phyloP scores from a whole-genome alignment of 2,888 invertebrate species.

The Nymphalis c-album region DNA sequence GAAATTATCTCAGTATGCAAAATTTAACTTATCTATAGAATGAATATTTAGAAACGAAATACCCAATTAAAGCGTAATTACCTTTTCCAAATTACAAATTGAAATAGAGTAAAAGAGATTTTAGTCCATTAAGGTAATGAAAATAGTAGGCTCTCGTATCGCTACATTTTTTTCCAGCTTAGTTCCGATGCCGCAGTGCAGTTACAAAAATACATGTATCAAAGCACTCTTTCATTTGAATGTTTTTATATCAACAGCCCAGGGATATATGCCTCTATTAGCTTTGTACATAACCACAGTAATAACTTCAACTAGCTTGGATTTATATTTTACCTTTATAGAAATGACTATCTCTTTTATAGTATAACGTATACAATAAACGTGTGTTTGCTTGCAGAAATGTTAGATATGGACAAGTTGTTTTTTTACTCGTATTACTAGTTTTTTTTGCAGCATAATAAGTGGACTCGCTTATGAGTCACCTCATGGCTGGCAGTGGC shows the following conservation, averaged over 20 bases:
- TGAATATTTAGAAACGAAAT: background rate
- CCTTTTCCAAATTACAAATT: slow-evolving; percentile 21
- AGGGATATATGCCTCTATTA: slow-evolving; percentile 66
- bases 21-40: too few species aligned
- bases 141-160: slow-evolving; percentile 69
- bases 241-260: slow-evolving; percentile 54
- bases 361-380: background rate
- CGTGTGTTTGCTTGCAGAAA: too few species aligned
- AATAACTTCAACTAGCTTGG: slow-evolving; percentile 2
- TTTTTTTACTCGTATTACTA: too few species aligned
- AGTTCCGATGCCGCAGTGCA: slow-evolving; percentile 61
- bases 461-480: too few species aligned
- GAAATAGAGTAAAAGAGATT: slow-evolving; percentile 56
- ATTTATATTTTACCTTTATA: slow-evolving; percentile 2
- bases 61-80: slow-evolving; percentile 10
- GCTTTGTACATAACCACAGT: slow-evolving; percentile 55
- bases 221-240: slow-evolving; percentile 73
- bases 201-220: slow-evolving; percentile 74
- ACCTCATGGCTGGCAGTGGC: too few species aligned
- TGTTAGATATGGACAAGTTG: too few species aligned
- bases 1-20: too few species aligned
- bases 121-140: slow-evolving; percentile 70
- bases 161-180: slow-evolving; percentile 41
- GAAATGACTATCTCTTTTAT: background rate
- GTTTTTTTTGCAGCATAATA: too few species aligned